Percentiles rank a stretch among this genome's conserved stretches.
phyloP scores from a whole-genome alignment of 2,797 vertebrate genomes.

The Poeciliopsis gracilis region DNA sequence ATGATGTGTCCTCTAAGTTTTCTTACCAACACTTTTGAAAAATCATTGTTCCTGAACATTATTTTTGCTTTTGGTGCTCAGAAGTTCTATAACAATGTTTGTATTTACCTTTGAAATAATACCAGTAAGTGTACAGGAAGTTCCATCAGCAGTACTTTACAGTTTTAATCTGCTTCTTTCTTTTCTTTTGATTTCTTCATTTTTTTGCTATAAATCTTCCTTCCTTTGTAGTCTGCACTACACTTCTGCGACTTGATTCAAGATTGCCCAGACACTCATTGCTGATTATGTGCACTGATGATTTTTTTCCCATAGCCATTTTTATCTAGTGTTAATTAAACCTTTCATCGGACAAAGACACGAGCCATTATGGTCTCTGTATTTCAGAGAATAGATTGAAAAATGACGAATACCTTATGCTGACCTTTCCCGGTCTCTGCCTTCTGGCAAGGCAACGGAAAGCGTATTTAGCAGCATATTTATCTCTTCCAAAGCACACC shows the following conservation, averaged over 20 bases:
- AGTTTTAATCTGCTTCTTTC: neutral
- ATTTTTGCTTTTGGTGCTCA: neutral
- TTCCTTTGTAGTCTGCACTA: conserved; percentile 25
- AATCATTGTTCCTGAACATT: neutral
- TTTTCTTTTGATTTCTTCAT: conserved; percentile 41
- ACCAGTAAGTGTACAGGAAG: neutral
- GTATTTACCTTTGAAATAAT: neutral
- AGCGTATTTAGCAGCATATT: conserved; percentile 62
- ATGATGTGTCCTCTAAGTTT: neutral
- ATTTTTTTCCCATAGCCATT: conserved; percentile 44
- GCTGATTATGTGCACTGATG: conserved; percentile 36
- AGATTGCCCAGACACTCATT: neutral
- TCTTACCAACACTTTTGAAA: neutral
- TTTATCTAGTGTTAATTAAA: conserved; percentile 73
- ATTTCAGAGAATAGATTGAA: conserved; percentile 65
- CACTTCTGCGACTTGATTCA: neutral
- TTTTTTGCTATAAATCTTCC: conserved; percentile 33
- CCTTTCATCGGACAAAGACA: conserved; percentile 54
- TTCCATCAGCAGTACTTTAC: neutral
- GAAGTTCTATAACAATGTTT: neutral
- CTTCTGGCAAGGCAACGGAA: conserved; percentile 49
- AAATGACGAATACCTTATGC: conserved; percentile 66
- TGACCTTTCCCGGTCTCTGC: conserved; percentile 67
- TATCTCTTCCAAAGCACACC: conserved; percentile 70
- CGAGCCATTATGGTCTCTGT: conserved; percentile 61